Base-by-base conservation (phyloP, 2,113 vertebrate species). In the Crotophaga sulcirostris region DNA sequence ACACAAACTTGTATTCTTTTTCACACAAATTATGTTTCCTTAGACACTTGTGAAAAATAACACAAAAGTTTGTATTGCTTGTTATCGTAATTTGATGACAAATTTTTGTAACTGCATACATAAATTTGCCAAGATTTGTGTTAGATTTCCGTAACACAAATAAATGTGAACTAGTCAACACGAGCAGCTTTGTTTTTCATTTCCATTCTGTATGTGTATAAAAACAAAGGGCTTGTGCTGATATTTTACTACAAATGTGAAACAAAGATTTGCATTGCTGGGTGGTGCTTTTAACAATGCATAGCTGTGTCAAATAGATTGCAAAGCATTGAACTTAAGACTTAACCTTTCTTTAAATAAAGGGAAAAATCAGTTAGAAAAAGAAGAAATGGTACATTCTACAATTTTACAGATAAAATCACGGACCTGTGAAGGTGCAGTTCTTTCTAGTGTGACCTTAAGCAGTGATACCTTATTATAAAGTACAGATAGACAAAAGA, bases 141-240 rank as follows among this genome's bases (percentile, higher is more conserved):
- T 98, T 98, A 88, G 78, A 75, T 64, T 91, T 62, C 55, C 62
- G 76, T 97, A 98, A 98, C 98, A 98, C 98, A 98, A 98, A 98
- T 95, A 54, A 95, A 89, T 49, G 51, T 72, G 45, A 96, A 89
- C 90, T 91, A 95, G 90, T 96, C 96, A 97, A 87, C 96, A 96
- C 96, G 98, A 96, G 36, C 78, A 96, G 82, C 96, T 98, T 98
- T 98, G 97, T 97, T 98, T 98, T 97, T 96, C 66, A 14, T 73
- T 90, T 84, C 85, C 11, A 9, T 79, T 84, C 51, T 67, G 31
- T 92, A 81, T 2, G 23, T 64, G 14, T 86, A 62, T 92, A 74
- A 97, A 98, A 98, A 97, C 98, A 98, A 98, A 98, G 97, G 85
- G 83, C 95, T 98, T 97, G 97, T 97, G 97, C 96, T 96, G 94